These are phyloP conservation scores for Dipus sagitta DNA, from an alignment of 2,797 vertebrate genomes.

Conservation along the genomic window DNA sequence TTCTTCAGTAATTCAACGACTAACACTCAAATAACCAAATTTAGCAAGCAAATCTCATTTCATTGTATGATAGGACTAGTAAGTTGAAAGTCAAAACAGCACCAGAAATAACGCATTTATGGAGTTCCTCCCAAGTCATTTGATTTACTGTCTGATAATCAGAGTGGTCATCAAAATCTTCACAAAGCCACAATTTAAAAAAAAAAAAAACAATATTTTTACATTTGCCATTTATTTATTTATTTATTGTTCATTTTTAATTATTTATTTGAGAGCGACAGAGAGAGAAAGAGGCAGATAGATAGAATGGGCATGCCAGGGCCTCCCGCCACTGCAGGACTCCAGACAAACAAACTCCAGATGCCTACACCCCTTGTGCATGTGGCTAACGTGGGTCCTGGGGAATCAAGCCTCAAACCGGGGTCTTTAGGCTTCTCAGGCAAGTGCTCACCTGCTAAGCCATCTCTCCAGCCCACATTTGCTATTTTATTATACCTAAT, in stretches of 20 bases:
- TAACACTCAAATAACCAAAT: background rate
- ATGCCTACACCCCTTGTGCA: no score
- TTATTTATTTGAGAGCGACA: no score
- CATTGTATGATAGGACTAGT: background rate
- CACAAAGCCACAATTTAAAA: constrained; percentile 24
- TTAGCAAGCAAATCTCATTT: constrained; percentile 15
- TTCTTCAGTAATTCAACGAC: background rate
- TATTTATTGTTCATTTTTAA: no score
- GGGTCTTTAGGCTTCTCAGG: no score
- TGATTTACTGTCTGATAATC: background rate
- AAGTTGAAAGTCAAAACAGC: background rate
- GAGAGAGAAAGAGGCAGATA: no score
- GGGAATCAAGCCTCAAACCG: no score
- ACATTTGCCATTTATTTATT: background rate
- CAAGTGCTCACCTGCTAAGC: no score
- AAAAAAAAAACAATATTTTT: constrained; percentile 7
- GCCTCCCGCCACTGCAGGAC: no score
- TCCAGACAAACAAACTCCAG: no score
- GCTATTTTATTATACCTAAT: background rate
- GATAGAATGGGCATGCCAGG: no score
- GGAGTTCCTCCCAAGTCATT: background rate
- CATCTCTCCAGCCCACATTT: no score
- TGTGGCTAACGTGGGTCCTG: no score
- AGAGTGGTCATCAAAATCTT: background rate
- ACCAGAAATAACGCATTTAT: background rate